A percentile compares a stretch with the other conserved stretches of the same genome.
phyloP scores from a whole-genome alignment of 2,113 vertebrate genomes.

The Bufo gargarizans region DNA sequence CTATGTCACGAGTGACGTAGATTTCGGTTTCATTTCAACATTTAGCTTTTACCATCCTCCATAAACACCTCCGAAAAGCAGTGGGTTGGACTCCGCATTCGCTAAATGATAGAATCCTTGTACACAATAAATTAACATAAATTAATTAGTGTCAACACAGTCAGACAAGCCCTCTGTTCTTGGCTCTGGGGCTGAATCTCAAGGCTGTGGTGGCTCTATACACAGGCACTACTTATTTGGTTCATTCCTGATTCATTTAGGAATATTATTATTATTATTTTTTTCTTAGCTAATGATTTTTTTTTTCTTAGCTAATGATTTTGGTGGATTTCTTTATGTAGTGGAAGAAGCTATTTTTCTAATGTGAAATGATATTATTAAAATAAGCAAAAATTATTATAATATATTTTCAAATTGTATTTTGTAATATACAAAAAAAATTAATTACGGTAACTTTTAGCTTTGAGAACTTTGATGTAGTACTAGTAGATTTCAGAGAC shows the following conservation, averaged over 20 bases:
- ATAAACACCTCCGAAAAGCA: conserved; percentile 18
- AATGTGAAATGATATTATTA: no score
- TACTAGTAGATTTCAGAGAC: no score
- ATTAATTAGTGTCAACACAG: conserved; percentile 60
- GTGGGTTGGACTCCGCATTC: conserved; percentile 46
- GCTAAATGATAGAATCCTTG: conserved; percentile 57
- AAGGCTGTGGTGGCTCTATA: conserved; percentile 39
- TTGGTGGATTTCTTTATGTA: not conserved
- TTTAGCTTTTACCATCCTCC: not conserved
- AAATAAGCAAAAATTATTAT: not conserved
- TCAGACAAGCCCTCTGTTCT: conserved; percentile 53
- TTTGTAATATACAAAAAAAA: no score
- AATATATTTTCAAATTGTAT: not conserved
- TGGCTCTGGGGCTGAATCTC: conserved; percentile 51
- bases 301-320: not conserved
- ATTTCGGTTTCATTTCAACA: not conserved
- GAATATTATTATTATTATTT: not conserved
- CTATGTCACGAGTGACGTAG: not conserved
- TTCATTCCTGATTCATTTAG: not conserved
- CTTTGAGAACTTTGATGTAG: no score
- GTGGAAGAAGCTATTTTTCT: not conserved
- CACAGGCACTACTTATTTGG: conserved; percentile 9
- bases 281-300: no score
- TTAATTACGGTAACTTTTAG: no score
- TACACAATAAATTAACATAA: conserved; percentile 60